Evolutionary conservation across 2,113 vertebrate species (phyloP).

Genomic region (Eulemur macaco): DNA sequence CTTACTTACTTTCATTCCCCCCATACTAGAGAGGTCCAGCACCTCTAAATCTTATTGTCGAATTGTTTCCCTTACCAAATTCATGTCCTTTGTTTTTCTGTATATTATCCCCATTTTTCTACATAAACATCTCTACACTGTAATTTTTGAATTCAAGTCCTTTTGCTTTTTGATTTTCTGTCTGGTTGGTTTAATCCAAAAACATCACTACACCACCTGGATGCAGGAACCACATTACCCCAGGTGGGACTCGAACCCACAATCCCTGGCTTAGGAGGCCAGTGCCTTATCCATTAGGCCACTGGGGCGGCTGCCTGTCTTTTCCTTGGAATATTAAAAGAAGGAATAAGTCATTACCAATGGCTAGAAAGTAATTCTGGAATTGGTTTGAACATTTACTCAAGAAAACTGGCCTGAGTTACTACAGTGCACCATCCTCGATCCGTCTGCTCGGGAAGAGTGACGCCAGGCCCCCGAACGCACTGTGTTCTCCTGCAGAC

Average conservation of each 20-base stretch:
- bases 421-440: not conserved
- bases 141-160: not conserved
- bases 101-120: not conserved
- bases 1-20: not conserved
- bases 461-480: not conserved
- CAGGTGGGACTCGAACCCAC: constrained; percentile 71
- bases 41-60: not conserved
- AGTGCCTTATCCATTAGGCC: constrained; percentile 83
- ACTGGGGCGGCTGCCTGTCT: constrained; percentile 6
- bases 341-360: not conserved
- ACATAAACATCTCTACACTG: not conserved
- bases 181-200: too few relatives aligned
- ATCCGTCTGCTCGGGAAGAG: not conserved
- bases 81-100: not conserved
- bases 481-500: not conserved
- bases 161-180: too few relatives aligned
- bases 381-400: too few relatives aligned
- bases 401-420: not conserved
- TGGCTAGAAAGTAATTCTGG: accelerated
- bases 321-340: accelerated
- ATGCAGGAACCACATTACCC: not conserved
- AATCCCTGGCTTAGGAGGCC: constrained; percentile 82
- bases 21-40: not conserved
- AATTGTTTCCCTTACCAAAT: not conserved
- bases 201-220: too few relatives aligned